Base-by-base conservation (phyloP, 2,888 invertebrate species). In the Incurvaria masculella region DNA sequence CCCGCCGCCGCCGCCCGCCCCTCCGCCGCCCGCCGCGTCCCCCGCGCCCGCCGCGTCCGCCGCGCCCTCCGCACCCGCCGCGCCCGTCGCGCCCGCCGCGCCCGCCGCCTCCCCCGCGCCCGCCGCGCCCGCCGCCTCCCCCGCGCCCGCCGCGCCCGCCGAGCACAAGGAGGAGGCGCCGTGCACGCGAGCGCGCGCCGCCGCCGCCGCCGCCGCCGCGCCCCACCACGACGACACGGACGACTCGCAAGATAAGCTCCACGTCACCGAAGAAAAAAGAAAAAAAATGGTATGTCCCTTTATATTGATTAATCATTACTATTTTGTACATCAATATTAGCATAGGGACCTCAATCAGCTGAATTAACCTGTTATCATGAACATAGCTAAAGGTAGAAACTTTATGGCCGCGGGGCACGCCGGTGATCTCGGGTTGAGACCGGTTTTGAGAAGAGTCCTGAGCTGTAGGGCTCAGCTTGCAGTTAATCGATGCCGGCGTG, bases 211-310 rank as follows among this genome's bases (percentile, higher is more conserved):
- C 8, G 65, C 63, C 1, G 60, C 69, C 4, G 67, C 68, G 49
- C 63, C 64, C 14, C 72, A 73, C 53, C 73, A 70, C 46, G 78
- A 79, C 52, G 79, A 79, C 63, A 79, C 79, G 6, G 79, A 79
- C 52, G 79, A 79, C 53, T 75, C 78, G 10, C 78, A 78, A 56
- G 75, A 75, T 51, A 78, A 74, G 59, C 59, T 72, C 51, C 68
- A 55, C 14, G 70, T 68, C 51, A 69, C 72, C 21, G 78, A 78
- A 51, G 78, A 80, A 46, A 79, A 79, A 59, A 78, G 75, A 58
- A 80, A 81, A 69, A 80, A 81, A 69, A 70, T 81, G 76, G 80
- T 79, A 61, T 68, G 66, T 62, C 53, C 52, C 41, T 43, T n/a
- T n/a, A n/a, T n/a, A n/a, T n/a, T n/a, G 21, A 42, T 21, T 11